phyloP scores from a whole-genome alignment of 1,140 invertebrate species.

The Macrostomum lignano region DNA sequence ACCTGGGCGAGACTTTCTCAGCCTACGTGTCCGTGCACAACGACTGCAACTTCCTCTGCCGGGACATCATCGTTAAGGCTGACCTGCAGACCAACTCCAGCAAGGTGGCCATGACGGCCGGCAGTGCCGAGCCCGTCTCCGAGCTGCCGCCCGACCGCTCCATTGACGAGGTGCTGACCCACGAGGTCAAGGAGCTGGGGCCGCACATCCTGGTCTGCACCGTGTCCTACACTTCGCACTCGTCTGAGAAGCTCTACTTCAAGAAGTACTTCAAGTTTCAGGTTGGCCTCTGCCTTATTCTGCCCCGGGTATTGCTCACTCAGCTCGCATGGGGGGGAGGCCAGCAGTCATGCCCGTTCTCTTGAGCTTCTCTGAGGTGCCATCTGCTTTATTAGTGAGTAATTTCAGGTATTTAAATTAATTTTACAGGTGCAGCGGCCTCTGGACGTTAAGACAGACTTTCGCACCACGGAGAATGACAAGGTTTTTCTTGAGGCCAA shows the following conservation, averaged over 20 bases:
- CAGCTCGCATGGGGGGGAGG: too few relatives aligned
- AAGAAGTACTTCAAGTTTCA: conserved; percentile 93
- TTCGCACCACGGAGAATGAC: conserved; percentile 34
- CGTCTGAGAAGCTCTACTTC: conserved; percentile 37
- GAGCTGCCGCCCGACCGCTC: conserved; percentile 50
- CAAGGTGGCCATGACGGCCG: conserved; percentile 41
- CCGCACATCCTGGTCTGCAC: conserved; percentile 88
- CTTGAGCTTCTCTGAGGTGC: too few relatives aligned
- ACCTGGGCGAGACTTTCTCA: conserved; percentile 78
- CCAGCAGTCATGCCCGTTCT: too few relatives aligned
- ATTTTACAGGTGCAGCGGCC: conserved; percentile 51
- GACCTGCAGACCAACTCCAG: conserved; percentile 61
- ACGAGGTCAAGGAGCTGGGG: conserved; percentile 90
- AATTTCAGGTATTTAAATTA: background rate
- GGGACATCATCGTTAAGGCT: conserved; percentile 24
- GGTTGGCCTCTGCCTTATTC: too few relatives aligned
- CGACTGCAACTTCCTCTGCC: conserved; percentile 42
- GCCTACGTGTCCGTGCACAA: conserved; percentile 88
- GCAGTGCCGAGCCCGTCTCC: conserved; percentile 26
- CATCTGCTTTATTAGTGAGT: conserved; percentile 3
- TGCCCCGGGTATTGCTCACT: too few relatives aligned
- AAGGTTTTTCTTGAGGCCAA: conserved; percentile 87
- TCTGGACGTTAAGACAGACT: conserved; percentile 87
- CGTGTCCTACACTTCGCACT: conserved; percentile 50
- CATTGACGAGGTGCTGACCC: conserved; percentile 70